These are phyloP conservation scores for Lacerta agilis DNA, from an alignment of 2,797 vertebrate genomes.

Conservation along the genomic window DNA sequence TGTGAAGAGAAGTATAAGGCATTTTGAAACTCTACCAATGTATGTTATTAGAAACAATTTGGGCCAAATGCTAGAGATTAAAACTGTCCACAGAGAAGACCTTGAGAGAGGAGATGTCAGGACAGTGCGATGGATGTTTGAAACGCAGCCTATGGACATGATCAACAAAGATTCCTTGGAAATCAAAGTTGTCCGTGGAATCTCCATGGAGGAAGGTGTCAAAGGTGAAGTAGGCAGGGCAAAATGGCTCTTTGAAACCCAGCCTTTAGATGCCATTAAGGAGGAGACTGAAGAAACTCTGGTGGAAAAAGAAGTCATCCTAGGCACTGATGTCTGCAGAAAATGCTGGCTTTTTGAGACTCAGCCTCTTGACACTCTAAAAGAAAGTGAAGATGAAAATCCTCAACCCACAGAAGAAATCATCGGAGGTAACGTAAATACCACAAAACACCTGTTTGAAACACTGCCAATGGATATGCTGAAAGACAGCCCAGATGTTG, in stretches of 20 bases:
- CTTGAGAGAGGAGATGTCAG: constrained; percentile 85
- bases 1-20: constrained; percentile 85
- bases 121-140: constrained; percentile 87
- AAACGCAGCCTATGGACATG: constrained; percentile 84
- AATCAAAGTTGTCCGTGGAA: constrained; percentile 84
- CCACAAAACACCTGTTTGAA: constrained; percentile 91
- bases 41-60: constrained; percentile 88
- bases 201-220: constrained; percentile 87
- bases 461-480: constrained; percentile 83
- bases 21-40: constrained; percentile 88
- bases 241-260: constrained; percentile 90
- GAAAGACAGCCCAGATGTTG: constrained; percentile 86
- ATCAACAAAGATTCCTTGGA: constrained; percentile 78
- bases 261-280: constrained; percentile 86
- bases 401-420: constrained; percentile 80
- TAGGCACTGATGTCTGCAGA: constrained; percentile 86
- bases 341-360: constrained; percentile 95
- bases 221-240: constrained; percentile 82
- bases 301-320: constrained; percentile 81
- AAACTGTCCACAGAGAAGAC: constrained; percentile 87
- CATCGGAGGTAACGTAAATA: constrained; percentile 87
- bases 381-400: constrained; percentile 81
- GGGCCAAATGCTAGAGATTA: constrained; percentile 87
- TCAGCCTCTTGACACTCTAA: constrained; percentile 88
- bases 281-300: constrained; percentile 79